Percentiles rank a stretch among this genome's conserved stretches.
Conservation (phyloP, 2,888 invertebrate species). For the Ectobius pallidus region DNA sequence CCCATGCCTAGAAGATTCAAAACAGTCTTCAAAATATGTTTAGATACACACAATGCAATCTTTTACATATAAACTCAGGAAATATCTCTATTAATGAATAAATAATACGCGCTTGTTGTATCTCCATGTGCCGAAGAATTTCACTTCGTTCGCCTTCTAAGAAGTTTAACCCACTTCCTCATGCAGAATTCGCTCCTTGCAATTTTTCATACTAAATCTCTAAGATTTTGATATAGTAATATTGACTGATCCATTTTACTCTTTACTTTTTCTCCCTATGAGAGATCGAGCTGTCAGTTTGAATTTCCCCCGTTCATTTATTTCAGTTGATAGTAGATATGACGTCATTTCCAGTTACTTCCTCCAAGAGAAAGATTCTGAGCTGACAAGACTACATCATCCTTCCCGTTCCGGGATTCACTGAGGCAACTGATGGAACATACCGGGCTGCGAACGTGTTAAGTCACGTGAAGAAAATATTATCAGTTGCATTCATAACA, state of each 20-base stretch:
- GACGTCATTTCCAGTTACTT: background rate
- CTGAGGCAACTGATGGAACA: too few relatives aligned
- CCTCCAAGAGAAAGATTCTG: too few relatives aligned
- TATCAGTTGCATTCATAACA: too few relatives aligned
- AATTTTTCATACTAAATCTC: background rate
- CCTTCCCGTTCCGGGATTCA: too few relatives aligned
- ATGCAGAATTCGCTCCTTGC: background rate
- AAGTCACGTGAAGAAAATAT: too few relatives aligned
- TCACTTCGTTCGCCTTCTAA: background rate
- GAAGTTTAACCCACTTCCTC: background rate
- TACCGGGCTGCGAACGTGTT: too few relatives aligned
- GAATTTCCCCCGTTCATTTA: constrained; percentile 1
- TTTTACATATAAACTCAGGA: too few relatives aligned
- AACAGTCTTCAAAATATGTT: too few relatives aligned
- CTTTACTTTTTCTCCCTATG: background rate
- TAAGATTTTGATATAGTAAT: background rate
- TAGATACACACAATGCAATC: too few relatives aligned
- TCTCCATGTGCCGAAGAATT: background rate
- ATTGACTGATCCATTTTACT: background rate
- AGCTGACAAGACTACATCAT: too few relatives aligned
- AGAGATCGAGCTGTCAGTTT: constrained; percentile 6
- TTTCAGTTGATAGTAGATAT: background rate
- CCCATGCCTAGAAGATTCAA: too few relatives aligned
- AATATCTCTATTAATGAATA: too few relatives aligned
- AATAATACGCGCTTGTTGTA: background rate